Base-by-base conservation (phyloP, 1,140 invertebrate genomes). In the Leptopilina boulardi region DNA sequence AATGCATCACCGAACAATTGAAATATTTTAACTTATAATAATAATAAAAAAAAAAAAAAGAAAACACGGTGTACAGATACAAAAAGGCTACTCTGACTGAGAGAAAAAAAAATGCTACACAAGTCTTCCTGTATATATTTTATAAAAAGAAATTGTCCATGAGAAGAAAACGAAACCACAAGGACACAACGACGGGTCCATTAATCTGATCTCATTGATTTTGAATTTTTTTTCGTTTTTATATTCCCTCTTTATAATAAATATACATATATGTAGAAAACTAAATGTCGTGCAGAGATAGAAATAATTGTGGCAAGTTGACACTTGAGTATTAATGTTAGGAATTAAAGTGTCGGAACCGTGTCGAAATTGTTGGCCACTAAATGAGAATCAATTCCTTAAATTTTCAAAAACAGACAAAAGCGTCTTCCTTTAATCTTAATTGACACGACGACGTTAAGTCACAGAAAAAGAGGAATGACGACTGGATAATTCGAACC, bases 1-100 rank as follows among this genome's bases (percentile, higher is more conserved):
- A 78, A 80, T 77, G 77, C 59, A 74, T 71, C 74, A 78, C 70
- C 74, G 77, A 74, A 54, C 3, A 70, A 81, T 81, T 81, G 44
- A 74, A 77, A 76, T 54, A 71, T 47, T 71, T 47, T 59, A 71
- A 79, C 6, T 47, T 54, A 71, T 72, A 47, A 76, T 38, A 26
- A n/a, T 26, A 30, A 15, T 13, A 26, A 18, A 19, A n/a, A 10
- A 6, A 13, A 6, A 23, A 71, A 80, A 18, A 19, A n/a, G 10
- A 3, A 9, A 6, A 34, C 66, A 80, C 34, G 59, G 80, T 70
- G 76, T 77, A 74, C 47, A 66, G 30, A 70, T 23, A 15, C 38
- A 34, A 66, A 83, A 77, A 76, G 54, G 73, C 47, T 44, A 70
- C 71, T 72, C 11, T 23, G 30, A 42, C 13, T 47, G 19, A 74